Conservation (phyloP, 2,888 invertebrate genomes). For the Nomada lathburiana region DNA sequence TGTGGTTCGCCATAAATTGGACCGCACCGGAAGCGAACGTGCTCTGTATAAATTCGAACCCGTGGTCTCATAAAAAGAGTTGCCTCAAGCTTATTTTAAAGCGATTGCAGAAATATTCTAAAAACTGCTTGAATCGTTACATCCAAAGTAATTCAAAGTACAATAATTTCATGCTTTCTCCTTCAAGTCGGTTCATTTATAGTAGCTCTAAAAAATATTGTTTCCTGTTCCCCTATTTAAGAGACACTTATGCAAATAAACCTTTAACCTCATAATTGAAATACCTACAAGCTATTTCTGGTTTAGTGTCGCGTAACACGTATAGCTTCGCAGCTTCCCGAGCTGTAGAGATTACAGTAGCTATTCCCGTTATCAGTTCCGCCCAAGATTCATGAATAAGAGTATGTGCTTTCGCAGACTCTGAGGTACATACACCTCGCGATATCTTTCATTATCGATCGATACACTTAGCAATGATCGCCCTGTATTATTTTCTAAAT, state of each 20-base stretch:
- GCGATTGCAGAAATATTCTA: too few species aligned
- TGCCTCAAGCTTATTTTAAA: too few species aligned
- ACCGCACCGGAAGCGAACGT: too few species aligned
- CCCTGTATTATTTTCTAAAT: neutral
- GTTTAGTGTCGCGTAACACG: constrained; percentile 25
- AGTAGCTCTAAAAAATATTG: too few species aligned
- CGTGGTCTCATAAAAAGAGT: too few species aligned
- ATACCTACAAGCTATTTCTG: constrained; percentile 33
- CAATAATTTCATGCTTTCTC: too few species aligned
- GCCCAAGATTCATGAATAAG: neutral
- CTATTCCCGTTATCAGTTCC: constrained; percentile 29
- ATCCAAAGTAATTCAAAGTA: too few species aligned
- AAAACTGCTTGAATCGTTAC: too few species aligned
- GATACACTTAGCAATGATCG: neutral
- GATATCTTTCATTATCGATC: neutral
- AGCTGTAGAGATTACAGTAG: constrained; percentile 35
- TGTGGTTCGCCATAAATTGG: too few species aligned
- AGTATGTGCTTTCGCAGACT: neutral
- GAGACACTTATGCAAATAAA: neutral
- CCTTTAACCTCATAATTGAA: constrained; percentile 32
- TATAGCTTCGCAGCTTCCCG: constrained; percentile 25
- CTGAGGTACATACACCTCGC: neutral
- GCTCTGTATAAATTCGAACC: too few species aligned
- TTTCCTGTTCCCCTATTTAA: too few species aligned
- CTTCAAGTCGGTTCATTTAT: too few species aligned